These are phyloP conservation scores for Anthopleura xanthogrammica DNA, from an alignment of 92 coral and sea anemone genomes.

Conservation along the genomic window DNA sequence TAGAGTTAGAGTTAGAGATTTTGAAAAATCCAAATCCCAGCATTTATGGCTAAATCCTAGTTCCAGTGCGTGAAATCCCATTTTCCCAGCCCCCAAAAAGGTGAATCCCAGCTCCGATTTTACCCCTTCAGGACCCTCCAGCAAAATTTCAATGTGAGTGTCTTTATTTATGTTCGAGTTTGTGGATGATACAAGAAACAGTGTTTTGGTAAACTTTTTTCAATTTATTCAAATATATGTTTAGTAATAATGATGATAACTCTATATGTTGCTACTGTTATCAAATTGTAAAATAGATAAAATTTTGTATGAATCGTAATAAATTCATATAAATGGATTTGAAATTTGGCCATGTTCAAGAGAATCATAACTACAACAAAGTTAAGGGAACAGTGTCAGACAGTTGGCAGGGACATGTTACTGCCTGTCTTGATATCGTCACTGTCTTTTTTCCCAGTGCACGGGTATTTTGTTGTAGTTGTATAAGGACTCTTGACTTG, in stretches of 20 bases:
- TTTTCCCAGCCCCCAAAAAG: no score
- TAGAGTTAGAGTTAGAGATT: no score
- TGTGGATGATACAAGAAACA: background rate
- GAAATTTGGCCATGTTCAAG: background rate
- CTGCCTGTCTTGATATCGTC: background rate
- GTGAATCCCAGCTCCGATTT: no score
- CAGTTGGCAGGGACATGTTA: background rate
- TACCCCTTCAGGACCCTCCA: no score
- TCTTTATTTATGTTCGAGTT: background rate
- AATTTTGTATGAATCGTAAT: background rate
- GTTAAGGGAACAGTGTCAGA: background rate
- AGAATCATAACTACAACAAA: background rate
- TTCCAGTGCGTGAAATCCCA: no score
- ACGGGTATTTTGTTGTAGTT: background rate
- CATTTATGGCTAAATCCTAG: no score
- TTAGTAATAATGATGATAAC: background rate
- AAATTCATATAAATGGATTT: background rate
- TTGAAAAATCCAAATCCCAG: no score
- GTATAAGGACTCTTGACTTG: background rate
- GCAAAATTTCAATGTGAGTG: background rate
- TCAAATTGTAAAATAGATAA: background rate
- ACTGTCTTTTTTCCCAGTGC: background rate
- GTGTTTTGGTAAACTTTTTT: background rate
- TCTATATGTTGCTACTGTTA: background rate
- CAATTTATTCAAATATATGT: background rate